Evolutionary conservation across 2,797 vertebrate species (phyloP), one percentile per base, ranked within the genome.

Genomic region (Liparis tanakae): DNA sequence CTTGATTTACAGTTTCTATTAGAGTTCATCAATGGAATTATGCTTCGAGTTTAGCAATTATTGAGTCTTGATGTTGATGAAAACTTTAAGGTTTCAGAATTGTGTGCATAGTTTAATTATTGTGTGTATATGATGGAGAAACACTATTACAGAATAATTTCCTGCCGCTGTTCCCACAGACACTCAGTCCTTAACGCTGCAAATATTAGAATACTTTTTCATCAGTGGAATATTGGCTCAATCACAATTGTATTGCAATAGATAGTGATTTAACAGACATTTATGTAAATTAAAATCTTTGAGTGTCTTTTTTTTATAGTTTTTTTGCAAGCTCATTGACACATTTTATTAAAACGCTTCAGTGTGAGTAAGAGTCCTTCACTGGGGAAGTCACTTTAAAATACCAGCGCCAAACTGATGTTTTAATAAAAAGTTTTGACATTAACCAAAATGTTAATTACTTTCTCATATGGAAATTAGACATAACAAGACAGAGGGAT

Each of bases 371-470:
- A 37, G 18, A 74, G 22, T 67, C 7, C 55, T 15, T 56, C 43
- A 22, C 2, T 53, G 48, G 18, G 54, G 9, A 58, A 17, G 20
- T n/a, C 0, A 10, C 44, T 72, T 39, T 55, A n/a, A 66, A 64
- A 78, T 56, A 64, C 39, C 36, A 65, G 37, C 50, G 41, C 37
- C 58, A 34, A 20, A 54, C 5, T 78, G 78, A 78, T 56, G 60
- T 36, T 77, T 69, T 33, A 62, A 59, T 83, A 53, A 70, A 74
- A 74, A 63, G 51, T 78, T 51, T 75, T 84, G 69, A 75, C 79
- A 73, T 85, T 80, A n/a, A 41, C 46, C 13, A 72, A 82, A 78
- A 77, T 74, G 66, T 70, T 77, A 80, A 83, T 80, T 79, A 53
- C 41, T 80, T 68, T 76, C 54, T 83, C 56, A 66, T 72, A 66